Conservation (phyloP, 1,140 invertebrate genomes). For the Macrostomum lignano region DNA sequence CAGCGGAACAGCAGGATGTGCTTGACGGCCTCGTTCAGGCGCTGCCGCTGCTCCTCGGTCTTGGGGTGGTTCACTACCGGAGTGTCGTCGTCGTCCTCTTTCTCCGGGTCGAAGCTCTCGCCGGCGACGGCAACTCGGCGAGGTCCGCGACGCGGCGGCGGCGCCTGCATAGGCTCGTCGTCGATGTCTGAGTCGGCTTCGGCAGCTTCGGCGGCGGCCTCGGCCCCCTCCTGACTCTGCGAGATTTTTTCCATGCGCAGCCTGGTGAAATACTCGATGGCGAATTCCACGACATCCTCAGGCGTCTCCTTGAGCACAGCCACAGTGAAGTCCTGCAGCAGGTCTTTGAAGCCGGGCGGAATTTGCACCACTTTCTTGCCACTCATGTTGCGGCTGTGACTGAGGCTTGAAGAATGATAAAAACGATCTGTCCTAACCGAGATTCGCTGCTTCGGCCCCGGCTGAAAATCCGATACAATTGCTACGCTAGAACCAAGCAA, state of each 20-base stretch:
- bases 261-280: constrained; percentile 65
- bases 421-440: no score
- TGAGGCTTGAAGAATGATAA: no score
- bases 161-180: no score
- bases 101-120: constrained; percentile 6
- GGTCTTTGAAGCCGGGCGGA: constrained; percentile 60
- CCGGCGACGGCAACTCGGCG: constrained; percentile 1
- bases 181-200: no score
- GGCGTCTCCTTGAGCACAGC: constrained; percentile 69
- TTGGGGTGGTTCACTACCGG: constrained; percentile 28
- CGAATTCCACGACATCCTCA: constrained; percentile 58
- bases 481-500: no score
- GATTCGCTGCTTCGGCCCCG: no score
- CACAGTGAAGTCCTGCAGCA: constrained; percentile 76
- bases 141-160: neutral
- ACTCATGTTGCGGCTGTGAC: no score
- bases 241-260: no score
- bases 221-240: no score
- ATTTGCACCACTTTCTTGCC: no score
- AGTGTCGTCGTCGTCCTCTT: constrained; percentile 4
- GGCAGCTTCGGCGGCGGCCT: no score
- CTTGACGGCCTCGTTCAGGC: constrained; percentile 58
- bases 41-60: constrained; percentile 58
- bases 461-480: no score
- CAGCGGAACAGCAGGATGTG: constrained; percentile 73